Base-by-base conservation (phyloP, 2,888 invertebrate species). In the Eurytoma adleriae region DNA sequence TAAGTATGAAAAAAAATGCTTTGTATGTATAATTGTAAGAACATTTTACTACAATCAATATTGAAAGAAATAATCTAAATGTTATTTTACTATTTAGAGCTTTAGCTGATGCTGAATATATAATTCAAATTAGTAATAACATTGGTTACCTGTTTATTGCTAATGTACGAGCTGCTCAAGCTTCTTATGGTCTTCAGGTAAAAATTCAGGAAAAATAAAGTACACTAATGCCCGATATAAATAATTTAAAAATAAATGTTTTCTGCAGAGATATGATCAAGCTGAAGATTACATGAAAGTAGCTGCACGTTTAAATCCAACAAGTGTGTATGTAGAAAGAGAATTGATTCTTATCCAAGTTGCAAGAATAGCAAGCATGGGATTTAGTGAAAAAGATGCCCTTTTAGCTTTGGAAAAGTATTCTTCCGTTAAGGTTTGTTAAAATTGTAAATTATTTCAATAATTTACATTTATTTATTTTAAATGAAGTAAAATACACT, bases 271-370 rank as follows among this genome's bases (percentile, higher is more conserved):
- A 62, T 85, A 77, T 68, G 69, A 82, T 30, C 75, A 74, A 57
- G 85, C 86, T 13, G 85, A 84, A 79, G 64, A n/a, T 30, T 83
- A 73, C 66, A 85, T 84, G 27, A 68, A 57, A 50, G 83, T 85
- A 30, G 84, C 85, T 67, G 59, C 84, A 5, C 79, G 82, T 70
- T 79, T 86, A 1, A 78, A 82, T 27, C 85, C 85, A 1, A 56
- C 82, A 20, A 81, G 81, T 78, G 40, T 57, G n/a, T 62, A 66
- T 57, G 85, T 84, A 1, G 59, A 83, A 20, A 81, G 85, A 73
- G 85, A 87, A 72, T 74, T 84, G 3, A 59, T 84, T 50, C 80
- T 84, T 2, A 74, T 84, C 48, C 84, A 85, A 82, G 72, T 86
- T 10, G 59, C 74, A 27, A 81, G 80, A 62, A 76, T 87, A 18